A percentile compares a stretch with the other conserved stretches of the same genome.
Evolutionary conservation across 2,113 vertebrate genomes (phyloP).

Genomic region (Macheiramphus alcinus): DNA sequence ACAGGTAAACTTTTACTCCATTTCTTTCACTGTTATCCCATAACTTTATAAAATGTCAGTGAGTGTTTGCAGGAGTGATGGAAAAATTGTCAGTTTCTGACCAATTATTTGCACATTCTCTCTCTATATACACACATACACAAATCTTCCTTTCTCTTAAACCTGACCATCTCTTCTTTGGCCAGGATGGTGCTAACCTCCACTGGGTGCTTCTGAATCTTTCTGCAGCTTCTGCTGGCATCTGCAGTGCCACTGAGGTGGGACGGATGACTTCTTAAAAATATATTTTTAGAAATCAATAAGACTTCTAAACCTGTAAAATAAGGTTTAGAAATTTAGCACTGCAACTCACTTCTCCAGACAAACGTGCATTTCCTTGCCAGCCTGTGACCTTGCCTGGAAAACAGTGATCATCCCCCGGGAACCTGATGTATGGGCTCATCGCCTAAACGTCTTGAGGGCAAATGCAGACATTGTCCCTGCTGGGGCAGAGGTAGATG

Average conservation of each 20-base stretch:
- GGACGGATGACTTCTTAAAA: neutral
- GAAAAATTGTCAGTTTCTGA: neutral
- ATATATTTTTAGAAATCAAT: neutral
- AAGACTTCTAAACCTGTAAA: neutral
- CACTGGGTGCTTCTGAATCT: too few species aligned
- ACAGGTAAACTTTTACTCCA: neutral
- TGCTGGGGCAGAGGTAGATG: neutral
- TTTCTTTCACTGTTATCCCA: neutral
- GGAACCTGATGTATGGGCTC: neutral
- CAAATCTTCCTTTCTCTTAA: neutral
- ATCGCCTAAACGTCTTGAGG: rapidly evolving
- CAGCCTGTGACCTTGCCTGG: neutral
- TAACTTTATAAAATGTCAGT: neutral
- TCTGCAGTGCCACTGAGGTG: rapidly evolving
- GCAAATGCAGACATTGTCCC: rapidly evolving
- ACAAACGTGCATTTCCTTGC: neutral
- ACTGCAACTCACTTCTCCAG: neutral
- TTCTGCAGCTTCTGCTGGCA: neutral
- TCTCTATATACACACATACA: rapidly evolving
- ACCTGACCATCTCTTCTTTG: too few species aligned
- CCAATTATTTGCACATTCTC: neutral
- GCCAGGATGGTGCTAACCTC: neutral
- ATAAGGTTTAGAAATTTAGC: neutral
- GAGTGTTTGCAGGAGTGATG: neutral
- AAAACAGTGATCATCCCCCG: neutral